Conservation (phyloP, 1,140 invertebrate species). For the Metopolophium dirhodum region DNA sequence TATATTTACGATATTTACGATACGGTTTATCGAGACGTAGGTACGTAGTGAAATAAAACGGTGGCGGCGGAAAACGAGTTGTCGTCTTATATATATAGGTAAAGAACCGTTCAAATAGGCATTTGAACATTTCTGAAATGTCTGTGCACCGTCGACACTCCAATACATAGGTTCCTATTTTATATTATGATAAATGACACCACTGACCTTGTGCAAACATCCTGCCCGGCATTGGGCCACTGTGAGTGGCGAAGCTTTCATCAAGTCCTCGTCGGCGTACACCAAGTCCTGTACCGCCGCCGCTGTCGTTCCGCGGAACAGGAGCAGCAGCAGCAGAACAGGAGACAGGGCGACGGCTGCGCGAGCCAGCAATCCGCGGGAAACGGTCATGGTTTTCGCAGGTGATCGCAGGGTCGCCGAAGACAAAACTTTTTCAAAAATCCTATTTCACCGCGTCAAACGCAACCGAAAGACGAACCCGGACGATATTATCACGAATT, state of each 20-base stretch:
- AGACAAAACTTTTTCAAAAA: not conserved
- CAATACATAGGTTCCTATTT: not conserved
- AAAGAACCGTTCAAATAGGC: not conserved
- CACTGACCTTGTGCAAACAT: slow-evolving; percentile 72
- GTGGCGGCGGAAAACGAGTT: not conserved
- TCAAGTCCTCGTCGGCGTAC: slow-evolving; percentile 35
- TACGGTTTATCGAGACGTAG: not conserved
- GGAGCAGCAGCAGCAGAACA: not conserved
- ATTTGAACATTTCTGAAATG: no score
- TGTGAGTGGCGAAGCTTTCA: slow-evolving; percentile 70
- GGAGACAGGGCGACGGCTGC: not conserved
- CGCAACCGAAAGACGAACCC: not conserved
- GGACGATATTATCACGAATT: no score
- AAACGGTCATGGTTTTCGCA: slow-evolving; percentile 22
- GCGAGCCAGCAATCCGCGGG: not conserved
- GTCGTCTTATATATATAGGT: not conserved
- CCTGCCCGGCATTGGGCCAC: slow-evolving; percentile 73
- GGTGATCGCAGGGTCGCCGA: not conserved
- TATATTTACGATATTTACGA: not conserved
- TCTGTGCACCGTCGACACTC: not conserved
- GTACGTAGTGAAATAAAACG: not conserved
- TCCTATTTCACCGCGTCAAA: not conserved
- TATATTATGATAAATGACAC: not conserved
- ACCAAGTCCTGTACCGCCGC: not conserved
- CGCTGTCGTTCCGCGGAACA: not conserved